Evolutionary conservation across 2,888 invertebrate species (phyloP).

Genomic region (Rhyacophila evoluta): DNA sequence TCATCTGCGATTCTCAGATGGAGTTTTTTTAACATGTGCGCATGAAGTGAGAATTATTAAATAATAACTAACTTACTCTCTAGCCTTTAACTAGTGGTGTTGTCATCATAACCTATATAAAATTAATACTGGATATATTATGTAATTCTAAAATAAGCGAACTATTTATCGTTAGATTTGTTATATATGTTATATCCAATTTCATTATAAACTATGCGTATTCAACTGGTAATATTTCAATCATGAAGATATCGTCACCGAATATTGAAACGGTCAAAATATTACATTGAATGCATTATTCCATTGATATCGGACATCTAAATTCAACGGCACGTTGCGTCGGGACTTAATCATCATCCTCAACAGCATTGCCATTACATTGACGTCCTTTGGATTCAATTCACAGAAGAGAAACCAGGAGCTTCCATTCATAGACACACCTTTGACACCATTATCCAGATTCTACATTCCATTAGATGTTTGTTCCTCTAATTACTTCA

Average conservation of each 20-base stretch:
- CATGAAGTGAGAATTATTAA: too few relatives aligned
- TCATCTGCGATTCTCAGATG: too few relatives aligned
- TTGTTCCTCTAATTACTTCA: background rate
- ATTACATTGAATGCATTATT: background rate
- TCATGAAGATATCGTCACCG: background rate
- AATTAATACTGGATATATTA: too few relatives aligned
- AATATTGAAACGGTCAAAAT: background rate
- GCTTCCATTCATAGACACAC: background rate
- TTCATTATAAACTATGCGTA: too few relatives aligned
- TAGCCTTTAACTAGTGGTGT: too few relatives aligned
- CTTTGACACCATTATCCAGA: background rate
- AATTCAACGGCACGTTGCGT: background rate
- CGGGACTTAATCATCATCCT: background rate
- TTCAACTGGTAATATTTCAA: too few relatives aligned
- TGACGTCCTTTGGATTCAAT: background rate
- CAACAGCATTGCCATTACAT: background rate
- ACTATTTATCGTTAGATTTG: too few relatives aligned
- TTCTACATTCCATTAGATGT: background rate
- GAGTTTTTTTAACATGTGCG: too few relatives aligned
- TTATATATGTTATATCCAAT: too few relatives aligned
- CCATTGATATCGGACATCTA: background rate
- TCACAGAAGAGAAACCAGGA: background rate
- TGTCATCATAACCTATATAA: too few relatives aligned
- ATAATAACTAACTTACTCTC: too few relatives aligned
- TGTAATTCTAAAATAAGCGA: too few relatives aligned